Conservation (phyloP, 2,113 vertebrate species). For the Eurypyga helias region DNA sequence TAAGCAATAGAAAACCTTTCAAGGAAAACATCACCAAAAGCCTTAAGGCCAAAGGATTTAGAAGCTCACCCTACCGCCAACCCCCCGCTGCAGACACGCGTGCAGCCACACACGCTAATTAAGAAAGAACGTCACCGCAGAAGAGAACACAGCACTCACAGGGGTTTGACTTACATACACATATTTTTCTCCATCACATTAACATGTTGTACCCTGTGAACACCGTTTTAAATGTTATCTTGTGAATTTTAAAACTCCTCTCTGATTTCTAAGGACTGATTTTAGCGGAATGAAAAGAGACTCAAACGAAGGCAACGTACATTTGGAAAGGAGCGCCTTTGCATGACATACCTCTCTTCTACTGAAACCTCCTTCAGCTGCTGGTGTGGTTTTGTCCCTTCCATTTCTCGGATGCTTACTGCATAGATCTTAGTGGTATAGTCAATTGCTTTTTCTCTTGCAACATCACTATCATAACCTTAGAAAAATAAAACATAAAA, state of each 20-base stretch:
- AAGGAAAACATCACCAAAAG: neutral
- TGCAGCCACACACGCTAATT: neutral
- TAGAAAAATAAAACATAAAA: conserved; percentile 19
- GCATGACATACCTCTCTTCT: conserved; percentile 89
- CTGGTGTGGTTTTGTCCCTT: conserved; percentile 92
- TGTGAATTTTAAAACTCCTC: neutral
- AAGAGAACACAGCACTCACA: neutral
- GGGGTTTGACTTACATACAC: neutral
- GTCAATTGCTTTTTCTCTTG: conserved; percentile 90
- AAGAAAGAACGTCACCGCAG: neutral
- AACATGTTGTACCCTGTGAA: neutral
- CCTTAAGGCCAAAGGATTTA: neutral
- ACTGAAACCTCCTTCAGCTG: conserved; percentile 88
- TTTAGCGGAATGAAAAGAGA: neutral
- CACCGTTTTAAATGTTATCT: neutral
- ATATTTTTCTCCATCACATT: neutral
- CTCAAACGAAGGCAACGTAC: neutral
- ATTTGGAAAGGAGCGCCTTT: neutral
- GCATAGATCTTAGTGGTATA: conserved; percentile 94
- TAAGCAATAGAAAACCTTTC: neutral
- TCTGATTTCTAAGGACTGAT: neutral
- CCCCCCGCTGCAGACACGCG: neutral
- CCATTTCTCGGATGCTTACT: conserved; percentile 92
- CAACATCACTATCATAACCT: conserved; percentile 98
- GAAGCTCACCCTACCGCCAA: neutral